Evolutionary conservation across 2,888 invertebrate species (phyloP).

Genomic region (Eilema sororculum): DNA sequence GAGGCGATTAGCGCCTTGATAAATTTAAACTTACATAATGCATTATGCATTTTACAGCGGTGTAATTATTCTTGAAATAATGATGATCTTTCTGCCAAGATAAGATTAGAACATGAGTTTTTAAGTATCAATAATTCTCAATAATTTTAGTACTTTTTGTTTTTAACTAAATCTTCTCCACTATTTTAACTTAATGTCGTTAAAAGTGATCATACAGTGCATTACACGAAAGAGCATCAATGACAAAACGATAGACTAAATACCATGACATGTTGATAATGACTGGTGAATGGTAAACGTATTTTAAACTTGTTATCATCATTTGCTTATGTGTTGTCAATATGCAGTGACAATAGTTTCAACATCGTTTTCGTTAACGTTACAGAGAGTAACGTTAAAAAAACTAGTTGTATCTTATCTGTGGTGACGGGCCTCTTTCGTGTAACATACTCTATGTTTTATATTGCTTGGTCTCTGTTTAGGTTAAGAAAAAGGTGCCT

Average conservation of each 20-base stretch:
- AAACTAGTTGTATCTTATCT: background rate
- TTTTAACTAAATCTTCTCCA: background rate
- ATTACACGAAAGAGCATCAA: background rate
- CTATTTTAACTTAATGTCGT: background rate
- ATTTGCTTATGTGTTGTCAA: background rate
- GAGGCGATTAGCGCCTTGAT: background rate
- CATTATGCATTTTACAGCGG: background rate
- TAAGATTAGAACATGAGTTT: too few species aligned
- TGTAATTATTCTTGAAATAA: background rate
- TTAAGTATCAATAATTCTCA: background rate
- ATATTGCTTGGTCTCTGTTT: conserved; percentile 48
- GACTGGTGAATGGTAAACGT: background rate
- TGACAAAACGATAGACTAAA: background rate
- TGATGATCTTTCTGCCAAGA: too few species aligned
- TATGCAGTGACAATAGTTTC: background rate
- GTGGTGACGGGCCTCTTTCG: background rate
- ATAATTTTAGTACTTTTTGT: background rate
- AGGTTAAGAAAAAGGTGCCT: conserved; percentile 82
- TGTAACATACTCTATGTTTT: background rate
- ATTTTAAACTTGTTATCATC: background rate
- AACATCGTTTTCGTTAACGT: too few species aligned
- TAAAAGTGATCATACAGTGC: background rate
- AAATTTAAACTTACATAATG: background rate
- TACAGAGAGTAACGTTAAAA: too few species aligned
- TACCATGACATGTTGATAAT: background rate